Conservation (phyloP, 2,888 invertebrate genomes). For the Hoplodrina ambigua region DNA sequence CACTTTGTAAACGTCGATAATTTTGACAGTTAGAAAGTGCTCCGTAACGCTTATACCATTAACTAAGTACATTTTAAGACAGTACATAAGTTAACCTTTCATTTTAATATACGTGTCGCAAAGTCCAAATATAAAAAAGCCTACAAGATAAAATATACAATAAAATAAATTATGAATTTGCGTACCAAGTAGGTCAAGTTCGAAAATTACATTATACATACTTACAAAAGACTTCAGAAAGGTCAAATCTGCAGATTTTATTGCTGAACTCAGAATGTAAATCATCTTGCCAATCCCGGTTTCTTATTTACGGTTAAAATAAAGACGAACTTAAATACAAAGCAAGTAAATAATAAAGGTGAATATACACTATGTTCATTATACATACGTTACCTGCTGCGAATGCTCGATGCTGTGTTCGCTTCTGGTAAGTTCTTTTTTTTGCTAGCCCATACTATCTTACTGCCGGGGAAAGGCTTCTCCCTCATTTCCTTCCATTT, state of each 20-base stretch:
- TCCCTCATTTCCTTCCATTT: too few species aligned
- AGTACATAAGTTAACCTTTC: too few species aligned
- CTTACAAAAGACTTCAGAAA: constrained; percentile 23
- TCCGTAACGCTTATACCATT: too few species aligned
- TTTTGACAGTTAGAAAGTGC: too few species aligned
- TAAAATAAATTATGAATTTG: background rate
- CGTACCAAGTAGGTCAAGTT: constrained; percentile 32
- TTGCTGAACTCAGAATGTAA: constrained; percentile 35
- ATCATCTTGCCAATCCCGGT: constrained; percentile 30
- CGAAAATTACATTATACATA: constrained; percentile 16
- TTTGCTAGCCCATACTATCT: too few species aligned
- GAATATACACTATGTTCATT: background rate
- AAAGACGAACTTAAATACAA: constrained; percentile 59
- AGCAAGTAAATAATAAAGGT: constrained; percentile 34
- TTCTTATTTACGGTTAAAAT: constrained; percentile 59
- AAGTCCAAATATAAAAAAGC: background rate
- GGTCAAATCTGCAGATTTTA: constrained; percentile 23
- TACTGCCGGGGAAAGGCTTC: too few species aligned
- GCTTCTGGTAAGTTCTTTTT: too few species aligned
- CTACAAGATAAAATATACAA: background rate
- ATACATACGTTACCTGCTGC: too few species aligned
- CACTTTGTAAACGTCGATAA: too few species aligned
- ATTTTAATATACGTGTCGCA: too few species aligned
- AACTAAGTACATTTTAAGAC: too few species aligned
- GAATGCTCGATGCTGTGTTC: too few species aligned